Conservation (phyloP, 2,113 vertebrate genomes). For the Lasiurus borealis region DNA sequence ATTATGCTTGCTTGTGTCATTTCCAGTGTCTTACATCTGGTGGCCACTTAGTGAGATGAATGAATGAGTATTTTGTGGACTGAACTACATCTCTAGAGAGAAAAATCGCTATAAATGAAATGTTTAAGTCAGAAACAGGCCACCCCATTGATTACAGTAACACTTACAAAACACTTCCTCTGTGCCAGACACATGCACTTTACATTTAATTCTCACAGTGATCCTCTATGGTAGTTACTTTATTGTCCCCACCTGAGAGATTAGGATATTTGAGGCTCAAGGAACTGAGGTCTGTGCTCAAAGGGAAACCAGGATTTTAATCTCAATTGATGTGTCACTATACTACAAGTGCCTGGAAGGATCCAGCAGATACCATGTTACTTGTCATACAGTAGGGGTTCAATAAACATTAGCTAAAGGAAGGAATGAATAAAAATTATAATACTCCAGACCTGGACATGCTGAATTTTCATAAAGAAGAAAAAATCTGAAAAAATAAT, state of each 20-base stretch:
- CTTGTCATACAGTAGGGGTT: not conserved
- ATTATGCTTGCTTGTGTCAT: not conserved
- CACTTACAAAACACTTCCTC: not conserved
- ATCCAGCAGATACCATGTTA: not conserved
- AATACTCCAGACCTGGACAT: not conserved
- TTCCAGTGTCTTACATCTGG: not conserved
- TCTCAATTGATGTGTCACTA: no score
- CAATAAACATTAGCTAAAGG: not conserved
- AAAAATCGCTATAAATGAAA: not conserved
- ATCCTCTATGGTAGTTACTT: not conserved
- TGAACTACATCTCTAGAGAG: not conserved
- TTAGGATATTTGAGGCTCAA: not conserved
- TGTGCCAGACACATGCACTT: not conserved
- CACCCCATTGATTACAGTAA: not conserved
- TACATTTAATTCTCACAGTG: not conserved
- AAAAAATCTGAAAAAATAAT: conserved; percentile 31
- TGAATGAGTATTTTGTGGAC: not conserved
- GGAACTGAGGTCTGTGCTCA: not conserved
- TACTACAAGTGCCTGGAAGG: not conserved
- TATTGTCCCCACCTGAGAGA: not conserved
- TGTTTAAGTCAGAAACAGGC: not conserved
- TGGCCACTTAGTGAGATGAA: not conserved
- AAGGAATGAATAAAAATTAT: not conserved
- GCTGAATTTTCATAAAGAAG: not conserved
- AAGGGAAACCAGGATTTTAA: not conserved